phyloP scores from a whole-genome alignment of 2,797 vertebrate genomes.

The Typhlichthys eigenmanni region DNA sequence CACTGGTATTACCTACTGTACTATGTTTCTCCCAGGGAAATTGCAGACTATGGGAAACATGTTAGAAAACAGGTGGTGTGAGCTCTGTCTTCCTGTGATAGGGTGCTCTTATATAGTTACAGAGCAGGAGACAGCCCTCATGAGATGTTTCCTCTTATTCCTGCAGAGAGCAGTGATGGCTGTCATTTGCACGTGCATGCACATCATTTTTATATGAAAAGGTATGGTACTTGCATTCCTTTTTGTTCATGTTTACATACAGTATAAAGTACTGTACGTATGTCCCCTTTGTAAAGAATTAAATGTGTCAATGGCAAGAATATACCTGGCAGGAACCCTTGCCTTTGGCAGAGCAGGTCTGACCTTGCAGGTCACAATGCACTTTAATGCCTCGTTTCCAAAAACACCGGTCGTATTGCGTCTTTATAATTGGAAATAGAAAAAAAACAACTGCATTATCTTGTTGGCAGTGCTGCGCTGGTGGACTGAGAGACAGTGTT shows the following conservation, averaged over 20 bases:
- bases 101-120: slow-evolving; percentile 28
- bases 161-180: not conserved
- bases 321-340: not conserved
- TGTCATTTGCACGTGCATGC: too few species aligned
- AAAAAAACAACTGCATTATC: not conserved
- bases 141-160: slow-evolving; percentile 28
- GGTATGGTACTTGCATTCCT: not conserved
- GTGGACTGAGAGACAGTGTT: not conserved
- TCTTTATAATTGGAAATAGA: not conserved
- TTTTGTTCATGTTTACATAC: not conserved
- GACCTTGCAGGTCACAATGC: too few species aligned
- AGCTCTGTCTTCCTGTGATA: slow-evolving; percentile 28
- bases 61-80: slow-evolving; percentile 55
- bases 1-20: slow-evolving; percentile 24
- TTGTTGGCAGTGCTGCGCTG: not conserved
- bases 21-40: slow-evolving; percentile 38
- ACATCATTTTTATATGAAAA: not conserved
- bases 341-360: too few species aligned
- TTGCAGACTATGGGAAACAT: slow-evolving; percentile 48
- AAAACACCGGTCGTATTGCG: slow-evolving; percentile 12
- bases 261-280: not conserved
- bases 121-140: slow-evolving; percentile 38
- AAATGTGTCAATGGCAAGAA: not conserved
- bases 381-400: not conserved
- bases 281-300: not conserved